These are phyloP conservation scores for Brachypodius melanocephalos DNA, from an alignment of 2,113 vertebrate species.

Conservation along the genomic window DNA sequence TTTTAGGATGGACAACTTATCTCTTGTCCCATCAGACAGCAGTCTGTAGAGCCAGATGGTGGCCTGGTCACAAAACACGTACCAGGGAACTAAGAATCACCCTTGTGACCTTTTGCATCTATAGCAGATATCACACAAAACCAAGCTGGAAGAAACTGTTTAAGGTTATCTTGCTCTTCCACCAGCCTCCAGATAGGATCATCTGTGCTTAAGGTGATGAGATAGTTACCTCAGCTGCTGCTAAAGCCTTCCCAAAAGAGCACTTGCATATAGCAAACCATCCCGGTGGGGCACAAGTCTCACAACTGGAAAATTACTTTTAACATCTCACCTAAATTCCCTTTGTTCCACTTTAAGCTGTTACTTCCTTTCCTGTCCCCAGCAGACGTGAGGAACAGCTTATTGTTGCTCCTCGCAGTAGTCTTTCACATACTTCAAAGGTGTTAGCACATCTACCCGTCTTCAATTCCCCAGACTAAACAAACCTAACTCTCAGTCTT, in stretches of 20 bases:
- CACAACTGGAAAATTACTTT: background rate
- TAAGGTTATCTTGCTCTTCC: background rate
- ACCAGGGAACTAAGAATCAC: background rate
- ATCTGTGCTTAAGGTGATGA: background rate
- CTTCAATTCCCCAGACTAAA: conserved; percentile 44
- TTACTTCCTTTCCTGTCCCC: background rate
- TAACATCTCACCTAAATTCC: background rate
- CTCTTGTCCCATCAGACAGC: background rate
- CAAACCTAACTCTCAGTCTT: conserved; percentile 14
- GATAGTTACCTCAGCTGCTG: background rate
- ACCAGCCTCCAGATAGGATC: background rate
- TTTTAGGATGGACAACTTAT: background rate
- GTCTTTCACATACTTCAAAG: background rate
- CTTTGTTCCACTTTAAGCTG: background rate
- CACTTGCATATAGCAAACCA: background rate
- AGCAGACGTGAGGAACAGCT: background rate
- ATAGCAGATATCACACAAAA: background rate
- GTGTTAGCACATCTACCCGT: background rate
- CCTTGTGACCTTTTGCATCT: background rate
- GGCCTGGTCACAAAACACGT: background rate
- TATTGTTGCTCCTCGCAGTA: background rate
- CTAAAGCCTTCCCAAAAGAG: background rate
- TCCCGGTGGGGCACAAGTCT: background rate
- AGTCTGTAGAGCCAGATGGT: background rate
- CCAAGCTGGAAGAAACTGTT: background rate